These are phyloP conservation scores for Alauda arvensis DNA, from an alignment of 2,797 vertebrate genomes.

Conservation along the genomic window DNA sequence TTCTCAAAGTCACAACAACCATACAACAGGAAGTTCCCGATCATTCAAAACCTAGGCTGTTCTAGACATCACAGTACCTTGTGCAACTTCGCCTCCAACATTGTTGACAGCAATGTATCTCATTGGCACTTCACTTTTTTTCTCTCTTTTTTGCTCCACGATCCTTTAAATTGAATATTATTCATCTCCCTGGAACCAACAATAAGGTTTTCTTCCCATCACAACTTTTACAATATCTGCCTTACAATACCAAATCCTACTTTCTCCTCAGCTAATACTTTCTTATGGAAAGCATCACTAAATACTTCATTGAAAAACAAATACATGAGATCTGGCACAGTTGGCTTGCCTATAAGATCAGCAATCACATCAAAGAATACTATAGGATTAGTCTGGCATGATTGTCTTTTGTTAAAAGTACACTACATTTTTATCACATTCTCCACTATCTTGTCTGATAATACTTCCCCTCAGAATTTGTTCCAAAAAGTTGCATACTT, in stretches of 20 bases:
- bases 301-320: neutral
- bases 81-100: neutral
- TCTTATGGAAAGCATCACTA: neutral
- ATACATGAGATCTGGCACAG: neutral
- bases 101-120: neutral
- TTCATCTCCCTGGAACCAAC: neutral
- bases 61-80: neutral
- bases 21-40: neutral
- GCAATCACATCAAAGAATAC: slow-evolving; percentile 27
- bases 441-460: slow-evolving; percentile 18
- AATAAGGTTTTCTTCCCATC: neutral
- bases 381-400: neutral
- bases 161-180: neutral
- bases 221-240: neutral
- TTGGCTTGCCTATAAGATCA: neutral
- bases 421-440: slow-evolving; percentile 19
- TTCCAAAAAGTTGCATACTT: slow-evolving; percentile 29
- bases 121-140: neutral
- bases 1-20: neutral
- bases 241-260: neutral
- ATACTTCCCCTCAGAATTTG: neutral
- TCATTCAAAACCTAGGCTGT: neutral
- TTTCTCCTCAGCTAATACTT: neutral
- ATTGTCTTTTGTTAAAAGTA: slow-evolving; percentile 2
- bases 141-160: neutral